Conservation (phyloP, 2,113 vertebrate genomes). For the Notarius quadriscutis region DNA sequence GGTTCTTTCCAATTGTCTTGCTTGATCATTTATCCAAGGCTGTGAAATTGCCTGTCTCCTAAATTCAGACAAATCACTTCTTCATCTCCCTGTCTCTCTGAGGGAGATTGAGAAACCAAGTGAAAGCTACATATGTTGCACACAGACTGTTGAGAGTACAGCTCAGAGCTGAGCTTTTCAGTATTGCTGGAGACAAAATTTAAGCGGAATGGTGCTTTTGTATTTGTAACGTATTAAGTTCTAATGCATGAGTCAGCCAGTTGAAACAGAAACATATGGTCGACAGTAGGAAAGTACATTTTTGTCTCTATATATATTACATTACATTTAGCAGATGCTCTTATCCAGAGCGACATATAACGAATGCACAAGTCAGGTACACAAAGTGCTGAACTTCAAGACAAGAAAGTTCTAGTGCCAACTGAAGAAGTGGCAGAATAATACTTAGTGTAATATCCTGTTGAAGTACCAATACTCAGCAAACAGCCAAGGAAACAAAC, state of each 20-base stretch:
- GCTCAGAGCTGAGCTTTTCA: not conserved
- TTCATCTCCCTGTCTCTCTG: constrained; percentile 15
- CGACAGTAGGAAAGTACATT: not conserved
- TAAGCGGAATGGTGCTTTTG: not conserved
- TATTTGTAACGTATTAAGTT: not conserved
- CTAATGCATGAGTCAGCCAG: not conserved
- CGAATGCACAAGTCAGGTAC: too few species aligned
- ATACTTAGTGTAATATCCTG: too few species aligned
- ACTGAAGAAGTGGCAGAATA: too few species aligned
- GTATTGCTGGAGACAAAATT: not conserved
- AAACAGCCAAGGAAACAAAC: too few species aligned
- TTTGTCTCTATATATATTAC: not conserved
- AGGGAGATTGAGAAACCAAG: constrained; percentile 19
- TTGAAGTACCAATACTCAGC: too few species aligned
- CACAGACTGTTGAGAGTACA: constrained; percentile 11
- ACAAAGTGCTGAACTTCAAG: too few species aligned
- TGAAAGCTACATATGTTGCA: constrained; percentile 16
- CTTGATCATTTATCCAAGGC: constrained; percentile 14
- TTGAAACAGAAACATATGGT: not conserved
- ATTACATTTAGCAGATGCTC: too few species aligned
- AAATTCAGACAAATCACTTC: constrained; percentile 39
- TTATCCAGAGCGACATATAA: too few species aligned
- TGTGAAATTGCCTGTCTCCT: constrained; percentile 28
- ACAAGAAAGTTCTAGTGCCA: too few species aligned
- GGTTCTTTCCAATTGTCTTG: constrained; percentile 36